These are phyloP conservation scores for Papilio demoleus DNA, from an alignment of 2,888 invertebrate genomes.

Conservation along the genomic window DNA sequence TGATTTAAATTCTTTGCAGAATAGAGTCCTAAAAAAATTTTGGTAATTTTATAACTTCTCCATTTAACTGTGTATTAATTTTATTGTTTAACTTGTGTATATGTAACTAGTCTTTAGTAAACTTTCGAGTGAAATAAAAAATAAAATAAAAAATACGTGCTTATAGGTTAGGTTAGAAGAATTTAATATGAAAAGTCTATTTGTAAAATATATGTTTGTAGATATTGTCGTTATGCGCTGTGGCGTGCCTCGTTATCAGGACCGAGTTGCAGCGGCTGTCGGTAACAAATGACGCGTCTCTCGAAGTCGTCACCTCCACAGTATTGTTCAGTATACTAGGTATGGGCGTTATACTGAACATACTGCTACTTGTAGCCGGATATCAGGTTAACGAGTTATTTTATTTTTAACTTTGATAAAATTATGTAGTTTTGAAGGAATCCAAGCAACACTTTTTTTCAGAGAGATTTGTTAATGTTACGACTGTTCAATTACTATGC, in stretches of 20 bases:
- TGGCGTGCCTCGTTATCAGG: conserved; percentile 63
- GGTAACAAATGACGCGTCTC: conserved; percentile 55
- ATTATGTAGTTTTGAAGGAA: too few species aligned
- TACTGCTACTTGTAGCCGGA: conserved; percentile 69
- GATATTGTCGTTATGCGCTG: conserved; percentile 65
- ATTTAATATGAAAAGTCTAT: not conserved
- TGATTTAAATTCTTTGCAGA: not conserved
- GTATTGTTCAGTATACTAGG: conserved; percentile 74
- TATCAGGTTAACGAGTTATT: conserved; percentile 62
- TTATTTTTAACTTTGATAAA: not conserved
- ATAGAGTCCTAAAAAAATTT: not conserved
- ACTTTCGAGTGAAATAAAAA: too few species aligned
- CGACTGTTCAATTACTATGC: conserved; percentile 72
- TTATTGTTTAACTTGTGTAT: not conserved
- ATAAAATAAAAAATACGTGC: too few species aligned
- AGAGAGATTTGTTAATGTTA: conserved; percentile 73
- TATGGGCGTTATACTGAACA: conserved; percentile 73
- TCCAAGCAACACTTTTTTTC: conserved; percentile 47
- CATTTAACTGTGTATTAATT: not conserved
- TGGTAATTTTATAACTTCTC: not conserved
- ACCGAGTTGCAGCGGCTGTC: conserved; percentile 63
- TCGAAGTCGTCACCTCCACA: conserved; percentile 68
- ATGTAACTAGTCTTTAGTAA: too few species aligned
- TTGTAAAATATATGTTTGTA: conserved; percentile 43
- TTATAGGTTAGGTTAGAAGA: too few species aligned